Evolutionary conservation across 2,113 vertebrate species (phyloP).

Genomic region (Rhinolophus ferrumequinum): DNA sequence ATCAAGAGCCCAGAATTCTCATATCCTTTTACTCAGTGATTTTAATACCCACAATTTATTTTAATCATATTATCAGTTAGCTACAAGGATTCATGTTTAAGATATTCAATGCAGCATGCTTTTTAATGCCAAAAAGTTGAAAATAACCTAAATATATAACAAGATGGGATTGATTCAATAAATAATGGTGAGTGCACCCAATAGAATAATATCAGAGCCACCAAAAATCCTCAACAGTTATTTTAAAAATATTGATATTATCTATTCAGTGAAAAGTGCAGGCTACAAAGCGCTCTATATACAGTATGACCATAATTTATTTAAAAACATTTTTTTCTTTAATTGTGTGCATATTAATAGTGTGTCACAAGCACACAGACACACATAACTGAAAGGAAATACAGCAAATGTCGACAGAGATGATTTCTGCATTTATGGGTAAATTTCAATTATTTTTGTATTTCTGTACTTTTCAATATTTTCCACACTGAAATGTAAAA

Average conservation of each 20-base stretch:
- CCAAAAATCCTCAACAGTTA: not conserved
- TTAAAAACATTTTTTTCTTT: not conserved
- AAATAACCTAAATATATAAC: conserved; percentile 24
- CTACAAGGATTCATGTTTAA: not conserved
- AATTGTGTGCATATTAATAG: not conserved
- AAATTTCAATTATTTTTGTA: conserved; percentile 21
- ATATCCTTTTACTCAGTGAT: conserved; percentile 14
- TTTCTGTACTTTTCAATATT: not conserved
- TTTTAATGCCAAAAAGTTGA: conserved; percentile 46
- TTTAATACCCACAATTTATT: not conserved
- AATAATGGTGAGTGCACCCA: not conserved
- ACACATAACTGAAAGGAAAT: not conserved
- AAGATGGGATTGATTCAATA: conserved; percentile 7
- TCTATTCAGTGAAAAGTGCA: not conserved
- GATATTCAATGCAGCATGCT: not conserved
- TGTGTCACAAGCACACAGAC: not conserved
- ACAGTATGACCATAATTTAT: not conserved
- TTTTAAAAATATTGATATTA: not conserved
- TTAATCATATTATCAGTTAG: not conserved
- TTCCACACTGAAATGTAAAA: conserved; percentile 27
- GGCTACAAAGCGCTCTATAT: not conserved
- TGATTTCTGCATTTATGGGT: not conserved
- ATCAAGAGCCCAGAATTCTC: not conserved
- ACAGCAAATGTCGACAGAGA: not conserved
- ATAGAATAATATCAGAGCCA: not conserved